Evolutionary conservation across 2,797 vertebrate species (phyloP), one percentile per base, ranked within the genome.

Genomic region (Enteromius treurensis): DNA sequence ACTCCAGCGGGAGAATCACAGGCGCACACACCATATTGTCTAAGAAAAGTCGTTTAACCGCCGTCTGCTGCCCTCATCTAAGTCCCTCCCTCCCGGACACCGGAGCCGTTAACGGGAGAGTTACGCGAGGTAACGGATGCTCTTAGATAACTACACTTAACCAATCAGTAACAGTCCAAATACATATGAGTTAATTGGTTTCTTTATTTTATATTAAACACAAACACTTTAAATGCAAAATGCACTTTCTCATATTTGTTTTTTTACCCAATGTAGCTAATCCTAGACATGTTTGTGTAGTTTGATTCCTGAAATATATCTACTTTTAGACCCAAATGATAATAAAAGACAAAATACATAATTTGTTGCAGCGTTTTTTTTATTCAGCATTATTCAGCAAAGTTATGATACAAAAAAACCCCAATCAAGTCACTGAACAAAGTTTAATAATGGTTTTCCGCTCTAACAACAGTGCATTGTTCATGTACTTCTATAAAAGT

Each of bases 1-100:
- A 91, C 82, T 92, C 91, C 92, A 83, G 92, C 91, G 91, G 92
- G 88, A 92, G 93, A 92, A 91, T 94, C 91, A 94, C 92, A 84
- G 87, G 87, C 90, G 84, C 90, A 86, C 90, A 90, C 92, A 91
- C 88, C 92, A 93, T 92, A 91, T 89, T 92, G 92, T 88, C 91
- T 90, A 91, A 94, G 93, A 90, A 91, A 90, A 92, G 92, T 89
- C 89, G 86, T 93, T 92, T 91, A 93, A 91, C 19, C 68, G 73
- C 91, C 90, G 91, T 94, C 92, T 94, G 93, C 84, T 89, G 71
- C 65, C 73, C 79, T 58, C 37, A 3, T 42, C 88, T 82, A 86
- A 86, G 80, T 26, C 60, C 45, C 40, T 82, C 81, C 29, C 7
- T 8, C 88, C 13, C 75, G 15, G 13, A 32, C 58, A 65, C 15